Evolutionary conservation across 2,113 vertebrate species (phyloP), one percentile per base, ranked within the genome.

Genomic region (Albula glossodonta): DNA sequence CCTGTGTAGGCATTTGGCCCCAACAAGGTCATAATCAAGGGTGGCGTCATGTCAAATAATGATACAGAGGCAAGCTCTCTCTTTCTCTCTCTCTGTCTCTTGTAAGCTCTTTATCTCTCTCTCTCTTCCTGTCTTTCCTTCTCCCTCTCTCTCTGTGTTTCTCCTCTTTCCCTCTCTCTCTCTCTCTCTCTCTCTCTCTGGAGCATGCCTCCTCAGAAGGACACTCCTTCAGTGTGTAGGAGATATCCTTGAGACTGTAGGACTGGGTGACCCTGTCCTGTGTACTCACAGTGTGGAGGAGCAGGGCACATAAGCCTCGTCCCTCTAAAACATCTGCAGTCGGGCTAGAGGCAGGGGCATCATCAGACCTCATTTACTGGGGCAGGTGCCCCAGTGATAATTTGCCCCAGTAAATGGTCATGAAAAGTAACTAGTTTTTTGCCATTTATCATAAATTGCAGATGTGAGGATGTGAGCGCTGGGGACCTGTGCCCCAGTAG

Each of bases 21-120:
- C 31, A 41, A 41, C 31, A 41, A 41, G 31, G 31, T 41, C 31
- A 41, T 41, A 41, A 1, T 41, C 31, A 41, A 41, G 31, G 31
- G 31, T 41, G 31, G 31, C 31, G 31, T 41, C 31, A 41, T 41
- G 31, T 41, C 31, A 41, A 41, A 41, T 41, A 41, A 41, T 41
- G 31, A 41, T 41, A 41, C 31, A 41, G 31, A 41, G 31, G 31
- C 31, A 41, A 60, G 56, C 17, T 31, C 51, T 56, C 80, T 86
- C 82, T 19, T 84, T 31, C 81, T 60, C 70, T 86, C 51, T 86
- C 90, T 80, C 12, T 11, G 31, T 41, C n/a, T 2, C 84, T 13
- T 41, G 31, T 41, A 41, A 41, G 31, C 4, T 6, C 7, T 51
- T 9, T 41, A 12, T 4, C 25, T 17, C 31, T 22, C 10, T 2